Percentiles rank a stretch among this genome's conserved stretches.
Evolutionary conservation across 1,140 invertebrate genomes (phyloP).

Genomic region (Drosophila pseudoananassae): DNA sequence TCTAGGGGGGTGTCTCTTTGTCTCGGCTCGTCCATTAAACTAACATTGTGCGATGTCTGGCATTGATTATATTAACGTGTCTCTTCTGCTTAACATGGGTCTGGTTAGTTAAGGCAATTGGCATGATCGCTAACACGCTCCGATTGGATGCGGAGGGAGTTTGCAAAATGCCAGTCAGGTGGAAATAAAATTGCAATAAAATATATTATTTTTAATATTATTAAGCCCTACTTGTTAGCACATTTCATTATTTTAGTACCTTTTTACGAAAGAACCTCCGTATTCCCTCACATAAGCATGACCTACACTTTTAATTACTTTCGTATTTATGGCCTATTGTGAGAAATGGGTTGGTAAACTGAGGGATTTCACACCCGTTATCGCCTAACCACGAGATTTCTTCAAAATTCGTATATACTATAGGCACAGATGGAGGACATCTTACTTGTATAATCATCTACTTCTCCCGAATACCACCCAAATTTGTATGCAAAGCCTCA

Average conservation of each 20-base stretch:
- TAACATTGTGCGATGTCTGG: conserved; percentile 55
- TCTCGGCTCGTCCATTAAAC: conserved; percentile 21
- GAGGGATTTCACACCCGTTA: conserved; percentile 20
- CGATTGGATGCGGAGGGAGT: not conserved
- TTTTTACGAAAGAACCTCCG: not conserved
- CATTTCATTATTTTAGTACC: conserved; percentile 15
- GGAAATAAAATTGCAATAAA: not conserved
- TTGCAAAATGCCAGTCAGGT: not conserved
- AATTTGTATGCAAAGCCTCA: not conserved
- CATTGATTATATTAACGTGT: conserved; percentile 63
- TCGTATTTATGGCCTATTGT: not conserved
- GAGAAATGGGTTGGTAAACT: not conserved
- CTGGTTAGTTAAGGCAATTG: conserved; percentile 37
- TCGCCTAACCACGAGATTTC: conserved; percentile 3
- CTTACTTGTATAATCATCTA: not conserved
- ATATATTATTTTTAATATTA: not conserved
- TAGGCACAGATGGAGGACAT: not conserved
- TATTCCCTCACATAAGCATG: conserved; percentile 23
- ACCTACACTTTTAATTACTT: conserved; percentile 12
- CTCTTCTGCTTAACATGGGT: conserved; percentile 15
- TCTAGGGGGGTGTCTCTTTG: conserved; percentile 36
- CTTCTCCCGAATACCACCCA: too few species aligned
- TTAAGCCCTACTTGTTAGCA: not conserved
- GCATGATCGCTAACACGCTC: conserved; percentile 12
- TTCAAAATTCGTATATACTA: not conserved